Base-by-base conservation (phyloP, 1,140 invertebrate species). In the Drosophila fuyamai region DNA sequence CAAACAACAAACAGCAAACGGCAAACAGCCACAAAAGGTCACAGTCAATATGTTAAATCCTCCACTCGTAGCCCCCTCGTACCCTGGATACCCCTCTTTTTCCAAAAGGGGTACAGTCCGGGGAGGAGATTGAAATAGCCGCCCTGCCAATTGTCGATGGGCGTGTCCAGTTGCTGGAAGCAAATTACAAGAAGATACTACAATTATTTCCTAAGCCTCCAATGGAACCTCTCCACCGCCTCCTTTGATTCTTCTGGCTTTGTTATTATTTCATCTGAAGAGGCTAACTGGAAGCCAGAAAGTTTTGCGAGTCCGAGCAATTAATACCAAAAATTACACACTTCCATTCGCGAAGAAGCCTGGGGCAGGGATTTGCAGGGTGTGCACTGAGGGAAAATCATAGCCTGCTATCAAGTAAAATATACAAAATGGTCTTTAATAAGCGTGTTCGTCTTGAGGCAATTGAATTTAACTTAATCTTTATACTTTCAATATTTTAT, bases 311-410 rank as follows among this genome's bases (percentile, higher is more conserved):
- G 57, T n/a, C 51, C 38, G 32, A 72, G 84, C 82, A 86, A 86
- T 83, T 88, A 88, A 88, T 88, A 89, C 84, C 76, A 74, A 83
- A 86, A 86, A 89, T 86, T 89, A 89, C 79, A 83, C 79, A 80
- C 79, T 83, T 76, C 79, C 79, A 76, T 44, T 51, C 29, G 60
- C 60, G 61, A 36, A 40, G 44, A 48, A 50, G 48, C 72, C 51
- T 12, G 50, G 62, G 71, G 50, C 48, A 35, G 74, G 65, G 79
- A 86, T 79, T 63, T 67, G 27, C 72, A 68, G 61, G 47, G 61
- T 29, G 38, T 56, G 48, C 63, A 65, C 57, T 38, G 32, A 0
- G 32, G 6, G 8, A 16, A 65, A 36, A 53, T 27, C 5, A 10
- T n/a, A n/a, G n/a, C 12, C 4, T 0, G 29, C 5, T 9, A n/a